phyloP scores from a whole-genome alignment of 2,888 invertebrate species.

The Halocaridina rubra region DNA sequence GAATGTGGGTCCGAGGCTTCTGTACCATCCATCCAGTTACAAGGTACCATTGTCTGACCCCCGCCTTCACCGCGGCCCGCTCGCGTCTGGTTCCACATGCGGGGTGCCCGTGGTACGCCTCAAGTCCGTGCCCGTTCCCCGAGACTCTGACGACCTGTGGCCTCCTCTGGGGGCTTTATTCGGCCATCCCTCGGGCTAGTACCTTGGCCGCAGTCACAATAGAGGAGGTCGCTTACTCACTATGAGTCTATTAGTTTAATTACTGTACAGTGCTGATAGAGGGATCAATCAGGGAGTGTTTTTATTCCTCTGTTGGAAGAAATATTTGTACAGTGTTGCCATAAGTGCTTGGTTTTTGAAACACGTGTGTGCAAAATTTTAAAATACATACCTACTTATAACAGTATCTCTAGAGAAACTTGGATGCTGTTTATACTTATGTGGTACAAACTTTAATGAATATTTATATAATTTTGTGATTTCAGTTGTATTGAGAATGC shows the following conservation, averaged over 20 bases:
- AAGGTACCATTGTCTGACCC: constrained; percentile 63
- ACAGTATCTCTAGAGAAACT: too few relatives aligned
- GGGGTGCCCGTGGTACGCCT: constrained; percentile 29
- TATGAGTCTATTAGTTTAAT: too few relatives aligned
- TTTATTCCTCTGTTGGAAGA: too few relatives aligned
- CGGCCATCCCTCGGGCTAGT: constrained; percentile 38
- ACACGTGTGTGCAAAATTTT: not conserved
- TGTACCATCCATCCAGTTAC: constrained; percentile 63
- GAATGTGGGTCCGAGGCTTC: constrained; percentile 63
- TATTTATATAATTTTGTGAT: constrained; percentile 29
- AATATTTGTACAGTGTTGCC: constrained; percentile 29
- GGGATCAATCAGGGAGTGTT: too few relatives aligned
- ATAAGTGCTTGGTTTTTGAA: constrained; percentile 46
- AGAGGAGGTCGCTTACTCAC: not conserved
- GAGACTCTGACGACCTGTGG: constrained; percentile 43
- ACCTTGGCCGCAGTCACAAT: constrained; percentile 49
- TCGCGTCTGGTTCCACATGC: constrained; percentile 60
- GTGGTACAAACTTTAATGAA: constrained; percentile 46
- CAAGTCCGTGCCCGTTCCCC: constrained; percentile 29
- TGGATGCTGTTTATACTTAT: constrained; percentile 24
- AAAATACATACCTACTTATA: not conserved
- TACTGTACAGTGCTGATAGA: too few relatives aligned
- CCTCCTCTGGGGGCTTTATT: constrained; percentile 23
- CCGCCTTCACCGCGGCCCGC: constrained; percentile 52
- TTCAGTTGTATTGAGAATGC: too few relatives aligned